Evolutionary conservation across 2,888 invertebrate species (phyloP).

Genomic region (Rhamnusium bicolor): DNA sequence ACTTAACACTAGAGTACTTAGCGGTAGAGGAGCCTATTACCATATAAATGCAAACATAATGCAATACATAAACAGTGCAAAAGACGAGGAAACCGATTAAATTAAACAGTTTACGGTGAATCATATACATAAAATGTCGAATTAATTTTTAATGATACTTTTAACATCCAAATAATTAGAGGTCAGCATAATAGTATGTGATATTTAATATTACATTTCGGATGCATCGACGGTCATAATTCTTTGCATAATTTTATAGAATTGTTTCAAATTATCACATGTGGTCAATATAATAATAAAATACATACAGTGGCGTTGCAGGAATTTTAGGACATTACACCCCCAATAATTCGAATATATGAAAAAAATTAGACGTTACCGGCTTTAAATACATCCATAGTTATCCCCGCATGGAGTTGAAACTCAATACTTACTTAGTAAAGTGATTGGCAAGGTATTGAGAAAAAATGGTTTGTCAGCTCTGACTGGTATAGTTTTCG

Average conservation of each 20-base stretch:
- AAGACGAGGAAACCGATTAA: conserved; percentile 37
- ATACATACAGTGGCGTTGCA: background rate
- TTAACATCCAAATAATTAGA: conserved; percentile 38
- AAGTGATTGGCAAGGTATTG: too few relatives aligned
- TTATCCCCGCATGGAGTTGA: too few relatives aligned
- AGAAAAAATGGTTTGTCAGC: too few relatives aligned
- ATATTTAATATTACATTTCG: conserved; percentile 21
- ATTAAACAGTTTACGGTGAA: conserved; percentile 53
- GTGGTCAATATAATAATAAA: background rate
- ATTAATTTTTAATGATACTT: conserved; percentile 50
- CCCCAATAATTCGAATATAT: too few relatives aligned
- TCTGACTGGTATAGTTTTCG: too few relatives aligned
- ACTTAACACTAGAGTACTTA: conserved; percentile 58
- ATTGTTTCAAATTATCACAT: conserved; percentile 12
- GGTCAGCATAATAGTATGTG: conserved; percentile 14
- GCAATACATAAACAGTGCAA: conserved; percentile 55
- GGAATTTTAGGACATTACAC: background rate
- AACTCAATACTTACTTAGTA: too few relatives aligned
- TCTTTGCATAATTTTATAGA: conserved; percentile 19
- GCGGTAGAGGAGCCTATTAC: conserved; percentile 55
- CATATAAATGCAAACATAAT: conserved; percentile 63
- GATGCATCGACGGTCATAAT: background rate
- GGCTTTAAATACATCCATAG: too few relatives aligned
- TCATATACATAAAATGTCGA: conserved; percentile 52
- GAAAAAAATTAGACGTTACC: too few relatives aligned